Percentiles rank a stretch among this genome's conserved stretches.
These are phyloP conservation scores for Tadarida brasiliensis DNA, from an alignment of 2,797 vertebrate species.

Conservation along the genomic window DNA sequence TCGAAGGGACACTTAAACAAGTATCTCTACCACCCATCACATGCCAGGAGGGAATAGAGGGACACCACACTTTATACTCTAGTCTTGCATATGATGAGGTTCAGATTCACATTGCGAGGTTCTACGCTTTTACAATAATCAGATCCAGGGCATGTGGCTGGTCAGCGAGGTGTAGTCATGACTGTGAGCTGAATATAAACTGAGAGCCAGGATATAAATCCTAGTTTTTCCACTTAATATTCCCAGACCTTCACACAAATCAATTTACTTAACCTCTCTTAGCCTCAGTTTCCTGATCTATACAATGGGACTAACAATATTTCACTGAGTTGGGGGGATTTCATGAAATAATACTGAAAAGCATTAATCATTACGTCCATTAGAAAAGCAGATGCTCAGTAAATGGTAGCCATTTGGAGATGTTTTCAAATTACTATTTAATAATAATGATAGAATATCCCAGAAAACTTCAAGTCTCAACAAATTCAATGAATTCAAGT, in stretches of 20 bases:
- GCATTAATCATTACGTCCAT: background rate
- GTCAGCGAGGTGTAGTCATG: background rate
- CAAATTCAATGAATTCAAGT: background rate
- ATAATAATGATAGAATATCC: background rate
- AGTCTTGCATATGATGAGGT: background rate
- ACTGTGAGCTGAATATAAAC: background rate
- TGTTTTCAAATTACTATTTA: background rate
- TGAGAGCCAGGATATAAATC: background rate
- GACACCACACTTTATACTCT: background rate
- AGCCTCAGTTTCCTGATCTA: background rate
- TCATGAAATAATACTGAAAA: background rate
- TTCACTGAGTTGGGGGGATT: background rate
- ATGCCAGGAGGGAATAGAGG: background rate
- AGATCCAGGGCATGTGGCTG: background rate
- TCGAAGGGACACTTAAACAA: background rate
- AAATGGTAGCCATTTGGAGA: background rate
- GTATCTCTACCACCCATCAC: background rate
- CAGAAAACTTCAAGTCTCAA: background rate
- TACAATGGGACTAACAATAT: background rate
- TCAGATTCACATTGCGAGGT: background rate
- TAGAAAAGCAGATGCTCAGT: constrained; percentile 1
- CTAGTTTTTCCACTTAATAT: background rate
- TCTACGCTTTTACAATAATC: background rate
- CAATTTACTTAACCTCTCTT: background rate
- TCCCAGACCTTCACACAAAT: background rate